Conservation (phyloP, 2,113 vertebrate species). For the Ceyx melanurus region DNA sequence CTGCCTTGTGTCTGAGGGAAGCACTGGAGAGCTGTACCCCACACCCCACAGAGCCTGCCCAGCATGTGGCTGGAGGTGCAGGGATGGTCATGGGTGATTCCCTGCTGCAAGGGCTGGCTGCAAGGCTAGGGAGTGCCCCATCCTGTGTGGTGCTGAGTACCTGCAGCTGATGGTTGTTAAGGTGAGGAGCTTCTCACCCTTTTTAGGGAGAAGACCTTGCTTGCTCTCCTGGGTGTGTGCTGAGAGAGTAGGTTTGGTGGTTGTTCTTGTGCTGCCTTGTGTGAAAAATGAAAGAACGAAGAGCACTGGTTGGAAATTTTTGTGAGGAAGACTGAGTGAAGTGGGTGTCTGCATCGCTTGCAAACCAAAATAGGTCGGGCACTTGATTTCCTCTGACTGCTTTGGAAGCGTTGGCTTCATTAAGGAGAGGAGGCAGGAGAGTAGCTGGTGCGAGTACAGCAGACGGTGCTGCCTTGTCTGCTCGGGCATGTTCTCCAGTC, state of each 20-base stretch:
- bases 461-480: not conserved
- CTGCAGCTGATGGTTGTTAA: not conserved
- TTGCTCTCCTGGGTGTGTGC: not conserved
- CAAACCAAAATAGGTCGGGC: not conserved
- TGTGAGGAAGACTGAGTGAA: not conserved
- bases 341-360: not conserved
- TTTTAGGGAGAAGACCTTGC: not conserved
- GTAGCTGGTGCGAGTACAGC: not conserved
- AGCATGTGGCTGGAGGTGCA: not conserved
- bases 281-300: not conserved
- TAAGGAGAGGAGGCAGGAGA: not conserved
- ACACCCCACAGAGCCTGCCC: not conserved
- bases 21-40: rapidly evolving
- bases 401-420: not conserved
- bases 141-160: not conserved
- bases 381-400: not conserved
- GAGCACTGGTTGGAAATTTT: not conserved
- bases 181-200: not conserved
- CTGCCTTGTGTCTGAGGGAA: not conserved
- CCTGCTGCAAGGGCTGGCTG: rapidly evolving
- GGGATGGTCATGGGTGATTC: not conserved
- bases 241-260: not conserved
- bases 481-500: rapidly evolving
- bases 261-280: not conserved
- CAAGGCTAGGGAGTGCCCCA: not conserved